Conservation (phyloP, 2,113 vertebrate genomes). For the Pongo pygmaeus region DNA sequence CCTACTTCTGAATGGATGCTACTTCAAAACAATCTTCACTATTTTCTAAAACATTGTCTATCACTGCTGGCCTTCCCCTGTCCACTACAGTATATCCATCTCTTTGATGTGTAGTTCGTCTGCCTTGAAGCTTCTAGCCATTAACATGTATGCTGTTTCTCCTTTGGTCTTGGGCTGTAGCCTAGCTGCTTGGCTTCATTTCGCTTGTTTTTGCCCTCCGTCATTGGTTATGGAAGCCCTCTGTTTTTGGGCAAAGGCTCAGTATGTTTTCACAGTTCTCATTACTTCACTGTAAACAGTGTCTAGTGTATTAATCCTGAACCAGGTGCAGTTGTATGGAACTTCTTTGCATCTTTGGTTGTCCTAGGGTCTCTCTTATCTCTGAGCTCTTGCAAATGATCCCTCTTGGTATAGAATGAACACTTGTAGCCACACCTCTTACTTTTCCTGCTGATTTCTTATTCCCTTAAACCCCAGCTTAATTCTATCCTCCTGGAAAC, state of each 20-base stretch:
- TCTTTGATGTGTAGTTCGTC: background rate
- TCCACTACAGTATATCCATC: background rate
- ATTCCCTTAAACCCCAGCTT: background rate
- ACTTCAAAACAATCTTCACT: background rate
- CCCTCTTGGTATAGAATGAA: background rate
- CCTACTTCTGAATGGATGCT: background rate
- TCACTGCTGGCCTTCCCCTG: background rate
- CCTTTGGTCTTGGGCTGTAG: background rate
- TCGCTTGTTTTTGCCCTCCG: background rate
- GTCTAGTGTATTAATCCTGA: background rate
- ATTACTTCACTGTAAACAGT: background rate
- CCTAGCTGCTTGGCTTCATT: background rate
- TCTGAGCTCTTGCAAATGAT: background rate
- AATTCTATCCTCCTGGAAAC: background rate
- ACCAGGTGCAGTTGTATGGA: background rate
- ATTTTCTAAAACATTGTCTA: background rate
- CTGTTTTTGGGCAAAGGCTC: rapidly evolving
- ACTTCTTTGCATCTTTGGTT: background rate
- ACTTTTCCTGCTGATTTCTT: background rate
- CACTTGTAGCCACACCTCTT: background rate
- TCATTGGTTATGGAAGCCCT: conserved; percentile 1
- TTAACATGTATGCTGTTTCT: conserved; percentile 4
- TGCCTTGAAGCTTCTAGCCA: background rate
- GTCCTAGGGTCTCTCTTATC: background rate
- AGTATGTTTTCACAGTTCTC: background rate